Percentiles rank a stretch among this genome's conserved stretches.
Evolutionary conservation across 2,888 invertebrate species (phyloP).

Genomic region (Drosophila meridiana): DNA sequence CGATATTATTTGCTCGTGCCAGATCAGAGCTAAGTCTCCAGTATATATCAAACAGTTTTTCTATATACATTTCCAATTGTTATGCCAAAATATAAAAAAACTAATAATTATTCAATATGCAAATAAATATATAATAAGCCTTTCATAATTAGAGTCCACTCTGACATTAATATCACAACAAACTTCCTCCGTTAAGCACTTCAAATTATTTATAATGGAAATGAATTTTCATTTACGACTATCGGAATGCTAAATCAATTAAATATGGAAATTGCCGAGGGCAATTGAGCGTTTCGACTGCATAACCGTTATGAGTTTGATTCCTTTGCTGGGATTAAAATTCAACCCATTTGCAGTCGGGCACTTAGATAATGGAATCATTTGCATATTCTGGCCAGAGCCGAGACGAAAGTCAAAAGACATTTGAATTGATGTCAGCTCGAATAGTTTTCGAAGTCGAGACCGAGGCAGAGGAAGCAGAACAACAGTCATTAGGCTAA

Average conservation of each 20-base stretch:
- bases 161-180: not conserved
- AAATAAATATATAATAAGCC: too few species aligned
- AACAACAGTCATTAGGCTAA: constrained; percentile 34
- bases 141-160: too few species aligned
- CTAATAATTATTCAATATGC: too few species aligned
- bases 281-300: constrained; percentile 7
- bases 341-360: constrained; percentile 2
- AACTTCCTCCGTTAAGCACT: not conserved
- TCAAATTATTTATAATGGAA: not conserved
- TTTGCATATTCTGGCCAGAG: constrained; percentile 48
- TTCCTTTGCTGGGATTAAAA: constrained; percentile 23
- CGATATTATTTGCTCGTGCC: too few species aligned
- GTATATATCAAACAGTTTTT: too few species aligned
- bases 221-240: not conserved
- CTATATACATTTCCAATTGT: too few species aligned
- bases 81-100: too few species aligned
- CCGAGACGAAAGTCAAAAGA: constrained; percentile 37
- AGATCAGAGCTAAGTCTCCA: too few species aligned
- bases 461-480: not conserved
- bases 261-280: not conserved
- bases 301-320: constrained; percentile 24
- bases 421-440: constrained; percentile 10
- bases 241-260: constrained; percentile 11
- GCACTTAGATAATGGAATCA: constrained; percentile 26
- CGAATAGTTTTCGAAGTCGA: constrained; percentile 4